phyloP scores from a whole-genome alignment of 2,113 vertebrate genomes.

The Orcinus orca region DNA sequence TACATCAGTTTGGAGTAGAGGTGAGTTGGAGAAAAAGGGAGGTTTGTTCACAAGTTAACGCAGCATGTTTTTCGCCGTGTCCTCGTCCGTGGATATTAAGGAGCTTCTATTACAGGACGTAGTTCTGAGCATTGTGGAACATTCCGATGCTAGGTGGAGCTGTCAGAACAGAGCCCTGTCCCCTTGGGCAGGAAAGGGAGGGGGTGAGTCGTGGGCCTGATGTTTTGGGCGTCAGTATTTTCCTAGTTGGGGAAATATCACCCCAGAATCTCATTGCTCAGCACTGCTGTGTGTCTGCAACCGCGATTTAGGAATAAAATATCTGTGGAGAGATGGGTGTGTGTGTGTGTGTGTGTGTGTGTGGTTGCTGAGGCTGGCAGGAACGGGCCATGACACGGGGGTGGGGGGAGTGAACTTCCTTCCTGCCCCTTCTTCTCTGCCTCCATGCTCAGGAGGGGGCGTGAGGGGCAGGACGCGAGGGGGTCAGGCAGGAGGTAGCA shows the following conservation, averaged over 20 bases:
- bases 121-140: background rate
- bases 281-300: fast-evolving
- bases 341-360: fast-evolving
- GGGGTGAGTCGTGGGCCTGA: fast-evolving
- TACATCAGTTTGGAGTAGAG: fast-evolving
- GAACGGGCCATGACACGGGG: fast-evolving
- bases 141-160: fast-evolving
- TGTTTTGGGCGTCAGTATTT: fast-evolving
- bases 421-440: too few relatives aligned
- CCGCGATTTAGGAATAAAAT: fast-evolving
- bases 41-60: fast-evolving
- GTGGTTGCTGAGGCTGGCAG: too few relatives aligned
- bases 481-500: background rate
- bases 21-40: background rate
- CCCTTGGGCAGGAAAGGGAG: background rate
- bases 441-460: background rate
- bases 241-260: fast-evolving
- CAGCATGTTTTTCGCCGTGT: background rate
- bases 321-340: background rate
- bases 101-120: fast-evolving
- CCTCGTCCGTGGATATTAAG: fast-evolving
- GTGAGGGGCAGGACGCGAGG: fast-evolving
- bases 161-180: too few relatives aligned
- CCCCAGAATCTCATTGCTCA: too few relatives aligned
- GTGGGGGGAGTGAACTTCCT: fast-evolving